phyloP scores from a whole-genome alignment of 2,888 invertebrate species.

The Amblyteles armatorius region DNA sequence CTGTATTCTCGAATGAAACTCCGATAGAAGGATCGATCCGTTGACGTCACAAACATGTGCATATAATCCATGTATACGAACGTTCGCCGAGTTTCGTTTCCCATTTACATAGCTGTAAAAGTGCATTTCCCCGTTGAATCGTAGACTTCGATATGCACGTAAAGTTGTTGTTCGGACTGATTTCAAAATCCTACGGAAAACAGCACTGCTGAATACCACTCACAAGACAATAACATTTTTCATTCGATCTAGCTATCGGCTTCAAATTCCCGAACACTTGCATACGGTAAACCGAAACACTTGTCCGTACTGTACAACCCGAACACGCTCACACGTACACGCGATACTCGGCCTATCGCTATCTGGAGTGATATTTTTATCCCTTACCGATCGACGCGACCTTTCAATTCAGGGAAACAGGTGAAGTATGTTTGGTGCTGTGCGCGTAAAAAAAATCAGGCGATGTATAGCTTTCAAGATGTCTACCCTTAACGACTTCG shows the following conservation, averaged over 20 bases:
- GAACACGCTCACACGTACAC: slow-evolving; percentile 2
- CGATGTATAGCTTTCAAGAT: slow-evolving; percentile 40
- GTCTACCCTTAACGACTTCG: slow-evolving; percentile 31
- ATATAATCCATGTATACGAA: slow-evolving; percentile 31
- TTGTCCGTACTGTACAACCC: background rate
- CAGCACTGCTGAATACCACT: background rate
- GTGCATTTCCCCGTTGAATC: slow-evolving; percentile 20
- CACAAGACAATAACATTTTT: slow-evolving; percentile 35
- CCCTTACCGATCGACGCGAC: slow-evolving; percentile 65
- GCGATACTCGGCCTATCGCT: slow-evolving; percentile 36
- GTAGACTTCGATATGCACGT: background rate
- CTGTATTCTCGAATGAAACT: slow-evolving; percentile 49
- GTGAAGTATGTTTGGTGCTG: slow-evolving; percentile 44
- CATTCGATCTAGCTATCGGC: slow-evolving; percentile 51
- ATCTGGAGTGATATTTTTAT: slow-evolving; percentile 64
- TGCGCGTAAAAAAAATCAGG: slow-evolving; percentile 42
- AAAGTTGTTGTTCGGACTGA: slow-evolving; percentile 51
- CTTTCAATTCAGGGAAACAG: slow-evolving; percentile 64
- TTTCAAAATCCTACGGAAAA: slow-evolving; percentile 20
- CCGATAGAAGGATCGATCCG: slow-evolving; percentile 60
- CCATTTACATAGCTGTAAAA: slow-evolving; percentile 56
- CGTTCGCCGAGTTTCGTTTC: slow-evolving; percentile 34
- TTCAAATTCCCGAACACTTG: slow-evolving; percentile 53
- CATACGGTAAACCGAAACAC: slow-evolving; percentile 15
- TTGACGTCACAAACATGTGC: slow-evolving; percentile 60